Base-by-base conservation (phyloP, 2,888 invertebrate genomes). In the Tipula lateralis region DNA sequence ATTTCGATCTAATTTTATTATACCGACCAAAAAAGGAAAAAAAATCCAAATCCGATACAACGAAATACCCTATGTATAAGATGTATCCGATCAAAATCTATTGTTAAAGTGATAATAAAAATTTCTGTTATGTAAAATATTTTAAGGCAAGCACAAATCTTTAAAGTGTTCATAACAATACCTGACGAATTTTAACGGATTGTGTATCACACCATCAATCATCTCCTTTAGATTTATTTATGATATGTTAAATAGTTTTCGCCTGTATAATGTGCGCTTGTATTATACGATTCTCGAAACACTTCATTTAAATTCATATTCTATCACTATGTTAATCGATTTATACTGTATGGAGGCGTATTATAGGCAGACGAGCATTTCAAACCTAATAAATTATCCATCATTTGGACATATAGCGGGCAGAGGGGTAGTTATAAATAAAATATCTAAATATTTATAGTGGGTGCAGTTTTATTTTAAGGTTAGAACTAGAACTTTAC, bases 281-380 rank as follows among this genome's bases (percentile, higher is more conserved):
- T 16, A n/a, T n/a, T n/a, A 50, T 7, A 24, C 66, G 9, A 66
- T 66, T 24, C 24, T 66, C 12, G 9, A 66, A 24, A 24, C 24
- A 66, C 66, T 66, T 66, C 66, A 66, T 66, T 24, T 66, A 66
- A 66, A 66, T 66, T 66, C 66, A 66, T 66, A 66, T 24, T 24
- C 13, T 66, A 66, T 12, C 24, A 66, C 66, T 12, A 66, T 24
- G 12, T 12, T 66, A 66, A 66, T 66, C 66, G 66, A 66, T 66
- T 19, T 39, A 32, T n/a, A 66, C 66, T 50, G 4, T n/a, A 44
- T 13, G 39, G 32, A 32, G 2, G 44, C 3, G 32, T 32, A 32
- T 32, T 32, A 32, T 32, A 32, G 39, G 13, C 39, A 13, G 66
- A 66, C 9, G 24, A 9, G 24, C 66, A 66, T 66, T 66, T 66